A percentile compares a stretch with the other conserved stretches of the same genome.
Conservation (phyloP, 2,888 invertebrate genomes). For the Rosalia funebris region DNA sequence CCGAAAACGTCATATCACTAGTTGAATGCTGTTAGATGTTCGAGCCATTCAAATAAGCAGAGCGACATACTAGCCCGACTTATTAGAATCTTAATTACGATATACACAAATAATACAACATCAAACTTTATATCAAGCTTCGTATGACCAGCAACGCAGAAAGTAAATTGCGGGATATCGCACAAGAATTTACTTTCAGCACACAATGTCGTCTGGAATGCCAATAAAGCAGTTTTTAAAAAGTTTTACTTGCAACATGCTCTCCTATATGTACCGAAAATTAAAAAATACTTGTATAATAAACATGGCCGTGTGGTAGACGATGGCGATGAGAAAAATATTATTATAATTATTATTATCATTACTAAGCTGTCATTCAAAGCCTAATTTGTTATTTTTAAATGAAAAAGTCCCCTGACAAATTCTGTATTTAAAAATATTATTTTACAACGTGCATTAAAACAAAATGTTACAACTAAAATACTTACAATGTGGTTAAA, state of each 20-base stretch:
- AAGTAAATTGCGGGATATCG: constrained; percentile 1
- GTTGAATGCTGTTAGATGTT: too few species aligned
- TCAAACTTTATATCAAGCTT: too few species aligned
- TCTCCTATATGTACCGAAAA: neutral
- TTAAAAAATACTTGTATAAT: neutral
- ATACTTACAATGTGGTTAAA: too few species aligned
- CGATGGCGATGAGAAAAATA: neutral
- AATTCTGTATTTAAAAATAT: too few species aligned
- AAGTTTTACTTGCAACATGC: neutral
- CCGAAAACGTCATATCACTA: too few species aligned
- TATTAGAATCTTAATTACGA: neutral
- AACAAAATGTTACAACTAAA: too few species aligned
- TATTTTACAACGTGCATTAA: too few species aligned
- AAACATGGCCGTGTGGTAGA: neutral
- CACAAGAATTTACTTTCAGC: constrained; percentile 2
- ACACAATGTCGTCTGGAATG: constrained; percentile 1
- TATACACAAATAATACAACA: constrained; percentile 1
- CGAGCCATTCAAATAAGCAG: neutral
- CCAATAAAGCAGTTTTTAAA: neutral
- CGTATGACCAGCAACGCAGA: neutral
- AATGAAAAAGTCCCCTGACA: too few species aligned
- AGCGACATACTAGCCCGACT: neutral
- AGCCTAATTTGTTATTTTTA: too few species aligned
- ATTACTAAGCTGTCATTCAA: too few species aligned
- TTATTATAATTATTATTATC: too few species aligned